Base-by-base conservation (phyloP, 2,888 invertebrate species). In the Xylota segnis region DNA sequence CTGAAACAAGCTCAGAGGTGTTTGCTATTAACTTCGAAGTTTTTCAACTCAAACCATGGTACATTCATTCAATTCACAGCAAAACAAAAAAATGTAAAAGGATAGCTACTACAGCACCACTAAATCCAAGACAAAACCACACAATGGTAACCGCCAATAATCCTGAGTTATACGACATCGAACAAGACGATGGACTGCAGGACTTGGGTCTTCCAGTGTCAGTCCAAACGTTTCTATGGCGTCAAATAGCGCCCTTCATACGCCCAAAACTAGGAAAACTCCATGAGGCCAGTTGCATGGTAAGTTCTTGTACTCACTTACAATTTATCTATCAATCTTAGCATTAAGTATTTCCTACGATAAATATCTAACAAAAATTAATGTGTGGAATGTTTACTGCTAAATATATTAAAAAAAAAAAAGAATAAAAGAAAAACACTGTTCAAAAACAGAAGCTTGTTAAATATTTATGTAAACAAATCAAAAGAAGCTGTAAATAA, bases 221-320 rank as follows among this genome's bases (percentile, higher is more conserved):
- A 0, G 97, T 99, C 82, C 99, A 99, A 93, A 97, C 98, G 89
- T 99, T 98, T 93, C 94, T 99, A 84, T 99, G 99, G 99, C 95
- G 97, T 89, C 98, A 99, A 93, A 97, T 98, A 87, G 98, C 99
- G 88, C 99, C 99, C 10, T 99, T 99, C 92, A 97, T 99, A 78
- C 94, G 98, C 88, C 98, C 98, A 10, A 97, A 98, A 92, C 94
- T 98, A 87, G 98, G 98, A 88, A 99, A 98, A 93, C 94, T 98
- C 40, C 99, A 99, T 92, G 99, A 99, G 93, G 97, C 99, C 27
- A 97, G 98, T 82, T 98, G 99, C 93, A 97, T 97, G 97, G 99
- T 99, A 94, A 95, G 96, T 92, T 90, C 45, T 61, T 37, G 68
- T 43, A 23, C 32, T 72, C 5, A 74, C 82, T 59, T 32, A n/a